Percentiles rank a stretch among this genome's conserved stretches.
These are phyloP conservation scores for Gambelia wislizenii DNA, from an alignment of 2,797 vertebrate genomes.

Conservation along the genomic window DNA sequence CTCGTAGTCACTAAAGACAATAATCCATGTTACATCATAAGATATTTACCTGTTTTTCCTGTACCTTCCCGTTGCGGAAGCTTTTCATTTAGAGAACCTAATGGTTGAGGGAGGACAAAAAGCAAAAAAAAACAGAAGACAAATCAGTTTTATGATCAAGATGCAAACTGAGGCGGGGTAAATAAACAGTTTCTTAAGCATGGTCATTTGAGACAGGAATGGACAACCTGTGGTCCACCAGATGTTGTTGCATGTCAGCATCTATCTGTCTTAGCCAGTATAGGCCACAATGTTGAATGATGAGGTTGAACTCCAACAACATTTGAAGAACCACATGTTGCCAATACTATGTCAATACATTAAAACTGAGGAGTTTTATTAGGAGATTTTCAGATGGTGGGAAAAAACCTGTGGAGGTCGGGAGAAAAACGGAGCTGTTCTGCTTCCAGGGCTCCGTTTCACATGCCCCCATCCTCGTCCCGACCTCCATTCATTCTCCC, in stretches of 20 bases:
- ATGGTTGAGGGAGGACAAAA: conserved; percentile 45
- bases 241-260: not conserved
- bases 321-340: not conserved
- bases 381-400: no score
- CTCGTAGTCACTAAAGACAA: not conserved
- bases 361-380: not conserved
- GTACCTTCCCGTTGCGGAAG: conserved; percentile 86
- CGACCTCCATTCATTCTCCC: no score
- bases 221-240: not conserved
- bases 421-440: no score
- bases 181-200: not conserved
- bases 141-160: not conserved
- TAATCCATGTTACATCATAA: not conserved
- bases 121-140: conserved; percentile 30
- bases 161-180: not conserved
- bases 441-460: no score
- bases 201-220: not conserved
- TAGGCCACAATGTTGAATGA: not conserved
- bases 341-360: not conserved
- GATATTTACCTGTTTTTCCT: conserved; percentile 93
- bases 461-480: no score
- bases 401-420: no score
- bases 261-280: not conserved
- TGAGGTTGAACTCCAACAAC: not conserved
- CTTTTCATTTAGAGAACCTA: conserved; percentile 90